phyloP scores from a whole-genome alignment of 2,888 invertebrate species.

The Thyatira batis region DNA sequence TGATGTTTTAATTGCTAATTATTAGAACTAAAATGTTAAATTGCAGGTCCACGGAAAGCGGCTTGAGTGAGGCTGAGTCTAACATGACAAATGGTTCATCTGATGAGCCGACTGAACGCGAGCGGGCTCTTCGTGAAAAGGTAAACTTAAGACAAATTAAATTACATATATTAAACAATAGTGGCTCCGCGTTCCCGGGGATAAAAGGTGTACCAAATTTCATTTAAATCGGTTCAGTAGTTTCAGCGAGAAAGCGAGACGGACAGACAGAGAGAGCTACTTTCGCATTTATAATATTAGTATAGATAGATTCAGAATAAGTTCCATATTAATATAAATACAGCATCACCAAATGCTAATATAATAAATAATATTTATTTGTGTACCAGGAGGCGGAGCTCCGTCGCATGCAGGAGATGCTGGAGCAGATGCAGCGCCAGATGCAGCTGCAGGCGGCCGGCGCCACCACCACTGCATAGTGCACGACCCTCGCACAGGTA shows the following conservation, averaged over 20 bases:
- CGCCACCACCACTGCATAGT: slow-evolving; percentile 68
- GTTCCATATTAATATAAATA: background rate
- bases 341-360: too few species aligned
- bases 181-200: too few species aligned
- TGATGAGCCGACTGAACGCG: slow-evolving; percentile 85
- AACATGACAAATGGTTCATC: slow-evolving; percentile 71
- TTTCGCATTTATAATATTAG: too few species aligned
- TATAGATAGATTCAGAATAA: background rate
- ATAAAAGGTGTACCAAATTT: too few species aligned
- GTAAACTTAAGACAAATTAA: slow-evolving; percentile 29
- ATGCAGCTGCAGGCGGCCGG: slow-evolving; percentile 86
- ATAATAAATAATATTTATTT: background rate
- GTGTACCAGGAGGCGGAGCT: slow-evolving; percentile 90
- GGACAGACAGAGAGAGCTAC: too few species aligned
- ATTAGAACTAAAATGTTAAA: background rate
- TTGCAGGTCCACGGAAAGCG: slow-evolving; percentile 71
- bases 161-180: too few species aligned
- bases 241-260: too few species aligned
- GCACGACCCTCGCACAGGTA: slow-evolving; percentile 57
- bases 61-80: slow-evolving; percentile 66
- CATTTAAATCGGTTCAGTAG: too few species aligned
- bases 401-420: slow-evolving; percentile 96
- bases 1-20: too few species aligned
- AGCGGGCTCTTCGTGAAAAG: slow-evolving; percentile 92
- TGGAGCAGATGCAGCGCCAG: slow-evolving; percentile 97